Evolutionary conservation across 2,113 vertebrate genomes (phyloP).

Genomic region (Haliaeetus leucogaster): DNA sequence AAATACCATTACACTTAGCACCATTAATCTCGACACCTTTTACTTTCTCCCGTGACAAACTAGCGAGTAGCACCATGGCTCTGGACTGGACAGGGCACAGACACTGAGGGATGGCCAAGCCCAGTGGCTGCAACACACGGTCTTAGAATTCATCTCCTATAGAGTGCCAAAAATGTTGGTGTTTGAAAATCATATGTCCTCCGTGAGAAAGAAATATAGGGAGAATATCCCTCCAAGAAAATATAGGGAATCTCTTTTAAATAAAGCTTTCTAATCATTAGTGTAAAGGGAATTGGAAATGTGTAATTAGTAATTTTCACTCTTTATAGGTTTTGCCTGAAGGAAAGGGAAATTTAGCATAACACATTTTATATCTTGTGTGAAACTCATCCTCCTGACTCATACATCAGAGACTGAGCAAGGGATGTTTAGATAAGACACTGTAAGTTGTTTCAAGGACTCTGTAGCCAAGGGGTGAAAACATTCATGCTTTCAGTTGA

Average conservation of each 20-base stretch:
- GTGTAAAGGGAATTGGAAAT: background rate
- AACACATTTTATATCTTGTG: background rate
- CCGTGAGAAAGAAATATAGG: background rate
- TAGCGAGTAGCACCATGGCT: background rate
- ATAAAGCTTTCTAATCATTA: background rate
- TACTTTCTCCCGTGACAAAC: background rate
- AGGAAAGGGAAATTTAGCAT: background rate
- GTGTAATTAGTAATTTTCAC: background rate
- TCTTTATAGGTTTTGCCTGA: background rate
- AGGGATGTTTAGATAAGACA: background rate
- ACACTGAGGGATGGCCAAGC: background rate
- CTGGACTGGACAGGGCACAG: rapidly evolving
- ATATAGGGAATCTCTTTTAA: background rate
- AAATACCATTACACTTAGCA: background rate
- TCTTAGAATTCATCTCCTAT: background rate
- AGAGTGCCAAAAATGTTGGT: background rate
- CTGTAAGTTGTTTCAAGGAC: rapidly evolving
- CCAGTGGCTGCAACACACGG: rapidly evolving
- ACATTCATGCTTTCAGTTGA: background rate
- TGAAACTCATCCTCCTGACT: background rate
- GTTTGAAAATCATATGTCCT: background rate
- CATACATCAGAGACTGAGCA: background rate
- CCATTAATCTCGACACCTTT: background rate
- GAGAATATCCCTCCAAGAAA: background rate
- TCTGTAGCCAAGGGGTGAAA: background rate